These are phyloP conservation scores for Salpingus planirostris DNA, from an alignment of 2,888 invertebrate genomes.

Conservation along the genomic window DNA sequence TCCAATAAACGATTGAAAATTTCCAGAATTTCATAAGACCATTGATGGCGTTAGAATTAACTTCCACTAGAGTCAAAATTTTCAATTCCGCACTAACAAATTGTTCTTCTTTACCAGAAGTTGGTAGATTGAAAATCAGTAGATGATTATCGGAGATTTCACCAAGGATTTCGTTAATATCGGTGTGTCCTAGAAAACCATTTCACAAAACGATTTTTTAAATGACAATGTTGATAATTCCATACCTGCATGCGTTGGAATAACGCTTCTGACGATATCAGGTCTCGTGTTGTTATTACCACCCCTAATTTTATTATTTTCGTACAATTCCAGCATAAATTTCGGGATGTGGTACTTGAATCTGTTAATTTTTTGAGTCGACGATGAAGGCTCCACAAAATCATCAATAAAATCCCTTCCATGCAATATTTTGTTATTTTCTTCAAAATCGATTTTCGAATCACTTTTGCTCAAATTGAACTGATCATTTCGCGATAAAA, in stretches of 20 bases:
- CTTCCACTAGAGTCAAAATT: constrained; percentile 34
- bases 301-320: constrained; percentile 28
- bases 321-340: constrained; percentile 40
- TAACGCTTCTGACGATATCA: constrained; percentile 38
- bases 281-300: constrained; percentile 17
- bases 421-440: too few species aligned
- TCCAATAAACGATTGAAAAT: too few species aligned
- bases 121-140: constrained; percentile 35
- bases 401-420: constrained; percentile 17
- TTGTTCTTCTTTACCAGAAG: constrained; percentile 29
- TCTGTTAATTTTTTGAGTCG: not conserved
- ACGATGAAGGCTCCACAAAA: constrained; percentile 3
- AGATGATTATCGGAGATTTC: constrained; percentile 31
- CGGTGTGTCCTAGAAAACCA: too few species aligned
- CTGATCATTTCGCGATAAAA: too few species aligned
- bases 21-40: too few species aligned
- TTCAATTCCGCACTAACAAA: constrained; percentile 36
- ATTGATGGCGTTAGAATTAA: constrained; percentile 18
- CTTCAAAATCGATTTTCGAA: too few species aligned
- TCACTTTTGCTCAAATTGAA: too few species aligned
- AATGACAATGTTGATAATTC: constrained; percentile 3
- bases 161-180: constrained; percentile 22
- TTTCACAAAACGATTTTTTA: not conserved
- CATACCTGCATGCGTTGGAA: constrained; percentile 36
- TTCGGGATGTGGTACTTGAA: constrained; percentile 35